Base-by-base conservation (phyloP, 2,888 invertebrate species). In the Cephus runcator region DNA sequence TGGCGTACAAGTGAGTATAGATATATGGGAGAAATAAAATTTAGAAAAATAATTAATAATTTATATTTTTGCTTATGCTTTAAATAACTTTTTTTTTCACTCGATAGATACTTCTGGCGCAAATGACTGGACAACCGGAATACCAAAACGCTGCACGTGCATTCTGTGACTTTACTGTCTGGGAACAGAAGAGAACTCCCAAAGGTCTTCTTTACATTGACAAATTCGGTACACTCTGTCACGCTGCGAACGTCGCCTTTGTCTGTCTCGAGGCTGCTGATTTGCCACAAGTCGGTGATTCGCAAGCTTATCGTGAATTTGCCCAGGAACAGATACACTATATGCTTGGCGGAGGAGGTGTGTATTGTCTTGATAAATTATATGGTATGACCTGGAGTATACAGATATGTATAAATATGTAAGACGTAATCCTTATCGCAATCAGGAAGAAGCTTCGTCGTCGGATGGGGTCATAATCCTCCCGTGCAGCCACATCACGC, bases 181-280 rank as follows among this genome's bases (percentile, higher is more conserved):
- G 90, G 69, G 87, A 91, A 30, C 93, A 93, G 80, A 92, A 90
- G 80, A 89, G 92, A 76, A 93, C 94, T 0, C 93, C 93, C 0
- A 92, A 92, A 83, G 93, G 94, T 3, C 88, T 94, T 36, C 85
- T 93, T 12, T 94, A 92, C 85, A 92, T 94, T 73, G 93, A 93
- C 77, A 93, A 93, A 84, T 92, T 91, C 80, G 94, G 94, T 1
- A 93, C 93, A 1, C 89, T 93, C 15, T 92, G 93, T 40, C 93
- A 93, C 83, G 93, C 93, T 0, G 92, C 93, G 1, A 94, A 93
- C 83, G 91, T 93, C 1, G 93, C 93, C 1, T 93, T 93, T 83
- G 86, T 93, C 73, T 93, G 93, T 80, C 90, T 94, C 68, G 92
- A 93, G 87, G 93, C 88, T 1, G 88, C 90, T 34, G 88, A 89